phyloP scores from a whole-genome alignment of 2,888 invertebrate genomes.

The Allophyes oxyacanthae region DNA sequence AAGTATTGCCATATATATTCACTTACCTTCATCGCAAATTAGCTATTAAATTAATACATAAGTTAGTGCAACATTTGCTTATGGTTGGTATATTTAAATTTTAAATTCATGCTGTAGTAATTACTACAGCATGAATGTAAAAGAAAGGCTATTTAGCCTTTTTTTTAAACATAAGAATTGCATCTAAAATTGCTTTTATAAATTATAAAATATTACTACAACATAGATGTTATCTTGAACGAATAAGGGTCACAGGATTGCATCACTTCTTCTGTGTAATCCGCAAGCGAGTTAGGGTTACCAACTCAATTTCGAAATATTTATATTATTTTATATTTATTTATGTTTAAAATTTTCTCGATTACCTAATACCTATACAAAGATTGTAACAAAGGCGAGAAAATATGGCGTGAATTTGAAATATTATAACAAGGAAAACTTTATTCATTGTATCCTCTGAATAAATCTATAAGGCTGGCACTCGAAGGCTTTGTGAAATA shows the following conservation, averaged over 20 bases:
- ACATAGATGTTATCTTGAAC: conserved; percentile 20
- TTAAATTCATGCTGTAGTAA: too few relatives aligned
- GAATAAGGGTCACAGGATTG: conserved; percentile 10
- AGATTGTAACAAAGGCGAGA: too few relatives aligned
- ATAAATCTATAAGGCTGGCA: conserved; percentile 24
- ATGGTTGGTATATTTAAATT: too few relatives aligned
- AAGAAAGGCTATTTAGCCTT: too few relatives aligned
- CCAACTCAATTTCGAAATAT: neutral
- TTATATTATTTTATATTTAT: too few relatives aligned
- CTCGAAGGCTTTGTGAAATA: conserved; percentile 20
- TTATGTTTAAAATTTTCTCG: neutral
- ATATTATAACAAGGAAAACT: conserved; percentile 31
- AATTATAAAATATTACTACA: neutral
- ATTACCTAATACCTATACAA: too few relatives aligned
- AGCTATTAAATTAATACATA: too few relatives aligned
- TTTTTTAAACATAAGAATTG: conserved; percentile 12
- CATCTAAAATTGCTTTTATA: neutral
- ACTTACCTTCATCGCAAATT: too few relatives aligned
- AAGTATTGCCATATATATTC: too few relatives aligned
- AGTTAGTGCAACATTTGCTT: too few relatives aligned
- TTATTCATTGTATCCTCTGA: conserved; percentile 3
- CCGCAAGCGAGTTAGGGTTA: conserved; percentile 3
- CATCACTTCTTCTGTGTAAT: conserved; percentile 13
- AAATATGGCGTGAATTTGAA: neutral
- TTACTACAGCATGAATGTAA: too few relatives aligned